Base-by-base conservation (phyloP, 2,888 invertebrate genomes). In the Drosophila fungiperda region DNA sequence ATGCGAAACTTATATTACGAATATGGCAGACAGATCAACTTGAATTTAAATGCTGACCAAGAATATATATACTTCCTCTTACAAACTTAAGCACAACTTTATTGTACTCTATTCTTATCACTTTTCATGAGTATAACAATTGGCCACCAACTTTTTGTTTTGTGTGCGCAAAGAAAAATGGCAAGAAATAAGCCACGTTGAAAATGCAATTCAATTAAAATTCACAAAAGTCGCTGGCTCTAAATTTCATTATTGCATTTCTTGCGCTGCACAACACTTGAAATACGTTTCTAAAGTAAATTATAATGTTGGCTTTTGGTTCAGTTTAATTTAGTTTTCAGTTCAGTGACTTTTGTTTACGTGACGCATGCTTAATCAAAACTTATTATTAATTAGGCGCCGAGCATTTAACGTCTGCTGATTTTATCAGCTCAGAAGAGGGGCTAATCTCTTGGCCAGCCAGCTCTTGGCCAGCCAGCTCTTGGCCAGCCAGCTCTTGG, bases 291-390 rank as follows among this genome's bases (percentile, higher is more conserved):
- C 2, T 58, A 57, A 50, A 50, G 55, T 64, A 33, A 32, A 9
- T 50, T 55, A 42, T 29, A 67, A 26, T 12, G 2, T 40, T 11
- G n/a, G 38, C 33, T 72, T 68, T 77, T 59, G 69, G 64, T 68
- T 60, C 67, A 67, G 29, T 29, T 29, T 29, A 5, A 29, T 29
- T 29, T 29, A 29, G 6, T 29, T 29, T 68, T 58, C 67, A 67
- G 55, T 68, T 84, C 59, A 84, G 68, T 66, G 68, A 69, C 57
- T 76, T 38, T 35, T 12, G 33, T 9, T 57, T 78, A 88, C 73
- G 76, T 61, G 78, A 81, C 78, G 73, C 80, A 68, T 88, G 63
- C 77, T 62, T 68, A 73, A 71, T 86, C 64, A 62, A 73, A 64
- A 53, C 15, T 8, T 45, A 29, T 68, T 40, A 45, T 42, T 20